These are phyloP conservation scores for Hermodice carunculata DNA, from an alignment of 2,888 invertebrate species.

Conservation along the genomic window DNA sequence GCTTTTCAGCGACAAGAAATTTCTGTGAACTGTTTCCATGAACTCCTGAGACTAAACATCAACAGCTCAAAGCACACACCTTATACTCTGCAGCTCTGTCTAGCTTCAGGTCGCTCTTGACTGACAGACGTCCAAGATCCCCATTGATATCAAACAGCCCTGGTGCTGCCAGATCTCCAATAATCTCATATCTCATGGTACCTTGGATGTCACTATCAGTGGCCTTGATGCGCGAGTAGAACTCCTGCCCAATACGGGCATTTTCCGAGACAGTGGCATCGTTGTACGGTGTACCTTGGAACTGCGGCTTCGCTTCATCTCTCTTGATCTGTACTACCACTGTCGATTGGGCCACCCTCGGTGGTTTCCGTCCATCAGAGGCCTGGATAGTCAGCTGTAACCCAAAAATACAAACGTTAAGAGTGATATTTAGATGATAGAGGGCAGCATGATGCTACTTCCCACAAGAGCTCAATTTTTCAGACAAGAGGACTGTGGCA, in stretches of 20 bases:
- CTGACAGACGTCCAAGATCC: conserved; percentile 36
- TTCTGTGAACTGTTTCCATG: too few species aligned
- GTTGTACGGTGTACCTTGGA: conserved; percentile 32
- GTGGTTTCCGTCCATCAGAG: conserved; percentile 31
- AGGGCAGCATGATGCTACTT: too few species aligned
- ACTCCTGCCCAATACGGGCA: conserved; percentile 26
- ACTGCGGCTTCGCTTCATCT: conserved; percentile 35
- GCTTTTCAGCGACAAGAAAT: too few species aligned
- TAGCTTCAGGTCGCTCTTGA: conserved; percentile 27
- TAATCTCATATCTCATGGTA: conserved; percentile 45
- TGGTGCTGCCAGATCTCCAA: conserved; percentile 54
- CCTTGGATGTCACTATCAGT: conserved; percentile 53
- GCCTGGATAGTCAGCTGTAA: conserved; percentile 33
- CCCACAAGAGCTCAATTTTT: too few species aligned
- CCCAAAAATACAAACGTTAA: too few species aligned
- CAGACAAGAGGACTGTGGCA: too few species aligned
- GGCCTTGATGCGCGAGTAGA: conserved; percentile 48
- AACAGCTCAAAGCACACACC: too few species aligned
- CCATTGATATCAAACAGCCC: conserved; percentile 52
- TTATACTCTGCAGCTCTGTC: conserved; percentile 39
- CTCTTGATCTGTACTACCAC: conserved; percentile 48
- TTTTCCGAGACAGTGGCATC: conserved; percentile 40
- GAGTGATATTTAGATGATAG: too few species aligned
- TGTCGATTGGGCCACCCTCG: conserved; percentile 43
- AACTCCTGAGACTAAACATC: too few species aligned